phyloP scores from a whole-genome alignment of 2,888 invertebrate species.

The Spisula solida region DNA sequence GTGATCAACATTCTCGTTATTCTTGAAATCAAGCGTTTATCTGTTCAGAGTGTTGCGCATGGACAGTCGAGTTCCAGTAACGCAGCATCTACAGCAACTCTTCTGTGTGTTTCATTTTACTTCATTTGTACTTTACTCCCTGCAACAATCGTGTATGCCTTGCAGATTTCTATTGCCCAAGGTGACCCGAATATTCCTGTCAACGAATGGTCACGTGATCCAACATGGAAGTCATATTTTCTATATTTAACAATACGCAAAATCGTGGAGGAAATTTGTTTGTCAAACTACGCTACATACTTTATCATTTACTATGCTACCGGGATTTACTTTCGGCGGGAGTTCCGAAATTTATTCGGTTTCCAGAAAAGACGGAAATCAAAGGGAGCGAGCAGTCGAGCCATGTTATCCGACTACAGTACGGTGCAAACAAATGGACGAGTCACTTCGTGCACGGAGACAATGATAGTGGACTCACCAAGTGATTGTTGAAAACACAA shows the following conservation, averaged over 20 bases:
- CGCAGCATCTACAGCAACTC: slow-evolving; percentile 85
- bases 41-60: slow-evolving; percentile 77
- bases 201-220: slow-evolving; percentile 67
- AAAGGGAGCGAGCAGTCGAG: slow-evolving; percentile 36
- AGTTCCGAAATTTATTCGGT: slow-evolving; percentile 73
- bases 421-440: slow-evolving; percentile 60
- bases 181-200: slow-evolving; percentile 74
- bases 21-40: slow-evolving; percentile 83
- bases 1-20: slow-evolving; percentile 86
- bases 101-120: slow-evolving; percentile 87
- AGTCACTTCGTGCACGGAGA: slow-evolving; percentile 63
- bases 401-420: slow-evolving; percentile 62
- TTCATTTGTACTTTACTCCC: slow-evolving; percentile 87
- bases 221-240: slow-evolving; percentile 83
- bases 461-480: slow-evolving; percentile 58
- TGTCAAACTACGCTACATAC: slow-evolving; percentile 86
- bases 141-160: slow-evolving; percentile 86
- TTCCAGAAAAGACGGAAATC: slow-evolving; percentile 45
- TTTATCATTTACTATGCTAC: slow-evolving; percentile 87
- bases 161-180: slow-evolving; percentile 77
- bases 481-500: slow-evolving; percentile 35
- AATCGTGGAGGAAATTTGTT: slow-evolving; percentile 84
- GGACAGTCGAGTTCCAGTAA: slow-evolving; percentile 70
- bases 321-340: slow-evolving; percentile 85
- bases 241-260: slow-evolving; percentile 81